These are phyloP conservation scores for Corythoichthys intestinalis DNA, from an alignment of 2,113 vertebrate genomes.

Conservation along the genomic window DNA sequence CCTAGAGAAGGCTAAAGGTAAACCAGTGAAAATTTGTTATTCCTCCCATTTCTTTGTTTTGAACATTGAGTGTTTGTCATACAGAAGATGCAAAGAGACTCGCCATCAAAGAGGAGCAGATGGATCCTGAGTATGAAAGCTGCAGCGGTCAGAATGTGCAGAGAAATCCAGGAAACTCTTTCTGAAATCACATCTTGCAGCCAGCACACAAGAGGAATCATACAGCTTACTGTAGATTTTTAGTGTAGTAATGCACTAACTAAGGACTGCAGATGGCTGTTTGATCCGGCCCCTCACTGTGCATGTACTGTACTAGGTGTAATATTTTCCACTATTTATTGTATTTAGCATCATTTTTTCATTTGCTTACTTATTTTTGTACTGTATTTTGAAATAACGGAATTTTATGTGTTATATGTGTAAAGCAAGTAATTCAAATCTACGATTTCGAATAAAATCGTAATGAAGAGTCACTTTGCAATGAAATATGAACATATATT, in stretches of 20 bases:
- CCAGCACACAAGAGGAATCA: not conserved
- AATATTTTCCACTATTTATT: conserved; percentile 58
- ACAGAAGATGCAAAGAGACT: conserved; percentile 94
- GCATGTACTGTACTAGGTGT: conserved; percentile 46
- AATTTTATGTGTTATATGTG: conserved; percentile 53
- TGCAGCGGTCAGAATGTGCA: conserved; percentile 73
- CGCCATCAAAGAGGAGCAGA: conserved; percentile 93
- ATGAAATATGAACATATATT: not conserved
- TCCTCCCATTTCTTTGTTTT: not conserved
- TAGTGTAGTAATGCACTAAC: conserved; percentile 25
- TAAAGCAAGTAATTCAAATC: conserved; percentile 37
- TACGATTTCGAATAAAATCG: conserved; percentile 60
- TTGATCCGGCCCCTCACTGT: conserved; percentile 33
- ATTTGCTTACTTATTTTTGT: conserved; percentile 60
- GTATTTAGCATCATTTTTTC: conserved; percentile 41
- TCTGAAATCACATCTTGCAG: conserved; percentile 7
- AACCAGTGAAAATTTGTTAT: not conserved
- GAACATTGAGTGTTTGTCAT: conserved; percentile 13
- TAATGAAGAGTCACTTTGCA: conserved; percentile 10
- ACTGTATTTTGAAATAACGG: conserved; percentile 50
- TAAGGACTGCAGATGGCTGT: conserved; percentile 3
- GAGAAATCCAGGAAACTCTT: conserved; percentile 50
- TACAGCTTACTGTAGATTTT: conserved; percentile 18
- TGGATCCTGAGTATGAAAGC: conserved; percentile 90
- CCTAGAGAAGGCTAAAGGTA: conserved; percentile 90